Percentiles rank a stretch among this genome's conserved stretches.
Evolutionary conservation across 2,888 invertebrate genomes (phyloP).

Genomic region (Endomychus coccineus): DNA sequence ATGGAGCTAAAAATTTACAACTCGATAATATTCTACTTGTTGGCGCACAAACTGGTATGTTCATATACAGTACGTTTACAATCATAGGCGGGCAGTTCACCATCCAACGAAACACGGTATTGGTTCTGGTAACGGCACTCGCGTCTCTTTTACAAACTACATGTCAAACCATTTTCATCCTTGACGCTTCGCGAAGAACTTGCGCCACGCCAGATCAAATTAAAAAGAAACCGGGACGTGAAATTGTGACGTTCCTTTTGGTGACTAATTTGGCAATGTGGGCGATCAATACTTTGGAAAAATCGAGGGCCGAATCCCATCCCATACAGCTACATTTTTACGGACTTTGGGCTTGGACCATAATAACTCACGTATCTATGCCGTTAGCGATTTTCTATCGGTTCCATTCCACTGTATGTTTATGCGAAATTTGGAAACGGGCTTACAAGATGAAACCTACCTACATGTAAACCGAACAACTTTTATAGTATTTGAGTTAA

Average conservation of each 20-base stretch:
- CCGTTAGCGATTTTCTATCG: slow-evolving; percentile 84
- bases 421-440: slow-evolving; percentile 88
- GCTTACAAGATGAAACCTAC: slow-evolving; percentile 69
- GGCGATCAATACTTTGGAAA: slow-evolving; percentile 78
- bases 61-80: slow-evolving; percentile 81
- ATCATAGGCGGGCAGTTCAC: slow-evolving; percentile 71
- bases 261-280: slow-evolving; percentile 77
- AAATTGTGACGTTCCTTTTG: slow-evolving; percentile 76
- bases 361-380: slow-evolving; percentile 83
- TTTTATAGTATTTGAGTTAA: too few relatives aligned
- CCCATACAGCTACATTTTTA: slow-evolving; percentile 76
- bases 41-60: slow-evolving; percentile 82
- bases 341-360: slow-evolving; percentile 86
- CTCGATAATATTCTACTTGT: slow-evolving; percentile 76
- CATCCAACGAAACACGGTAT: slow-evolving; percentile 39
- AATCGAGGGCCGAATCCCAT: slow-evolving; percentile 74
- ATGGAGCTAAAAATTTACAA: slow-evolving; percentile 42
- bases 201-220: slow-evolving; percentile 65
- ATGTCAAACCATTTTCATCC: slow-evolving; percentile 70
- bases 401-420: slow-evolving; percentile 85
- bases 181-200: slow-evolving; percentile 66
- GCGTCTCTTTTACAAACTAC: slow-evolving; percentile 72
- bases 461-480: slow-evolving; percentile 27
- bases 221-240: slow-evolving; percentile 71
- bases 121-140: slow-evolving; percentile 61